These are phyloP conservation scores for Chrysemys picta DNA, from an alignment of 2,113 vertebrate genomes.

Conservation along the genomic window DNA sequence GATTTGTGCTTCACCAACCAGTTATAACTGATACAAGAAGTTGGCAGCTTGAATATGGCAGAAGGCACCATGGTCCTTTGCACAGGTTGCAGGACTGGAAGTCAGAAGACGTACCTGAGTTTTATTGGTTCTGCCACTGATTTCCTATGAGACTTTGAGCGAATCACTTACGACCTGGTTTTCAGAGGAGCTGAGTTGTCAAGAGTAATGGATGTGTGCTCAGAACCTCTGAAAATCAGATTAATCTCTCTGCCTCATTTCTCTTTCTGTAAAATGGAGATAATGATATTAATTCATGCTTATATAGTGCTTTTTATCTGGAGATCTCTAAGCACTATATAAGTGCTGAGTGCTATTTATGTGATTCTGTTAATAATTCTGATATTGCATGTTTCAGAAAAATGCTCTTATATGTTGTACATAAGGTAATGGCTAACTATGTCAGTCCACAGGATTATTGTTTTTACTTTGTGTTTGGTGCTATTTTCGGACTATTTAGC, in stretches of 20 bases:
- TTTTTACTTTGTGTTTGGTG: background rate
- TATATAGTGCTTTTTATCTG: background rate
- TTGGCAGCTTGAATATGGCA: background rate
- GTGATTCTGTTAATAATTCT: background rate
- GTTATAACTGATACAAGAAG: background rate
- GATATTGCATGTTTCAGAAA: background rate
- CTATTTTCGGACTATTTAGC: background rate
- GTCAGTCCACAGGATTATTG: background rate
- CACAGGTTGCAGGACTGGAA: background rate
- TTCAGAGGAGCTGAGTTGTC: background rate
- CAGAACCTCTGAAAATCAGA: background rate
- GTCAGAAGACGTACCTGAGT: background rate
- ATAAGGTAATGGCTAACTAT: background rate
- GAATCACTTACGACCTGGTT: background rate
- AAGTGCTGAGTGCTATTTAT: background rate
- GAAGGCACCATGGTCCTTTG: background rate
- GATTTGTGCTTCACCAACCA: background rate
- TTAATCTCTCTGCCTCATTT: background rate
- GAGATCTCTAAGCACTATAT: background rate
- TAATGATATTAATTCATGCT: background rate
- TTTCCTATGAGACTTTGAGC: background rate
- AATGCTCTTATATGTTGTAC: background rate
- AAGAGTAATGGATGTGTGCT: background rate
- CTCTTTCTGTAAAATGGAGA: background rate
- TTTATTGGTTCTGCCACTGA: background rate